A percentile compares a stretch with the other conserved stretches of the same genome.
Conservation (phyloP, 2,888 invertebrate species). For the Chironomus riparius region DNA sequence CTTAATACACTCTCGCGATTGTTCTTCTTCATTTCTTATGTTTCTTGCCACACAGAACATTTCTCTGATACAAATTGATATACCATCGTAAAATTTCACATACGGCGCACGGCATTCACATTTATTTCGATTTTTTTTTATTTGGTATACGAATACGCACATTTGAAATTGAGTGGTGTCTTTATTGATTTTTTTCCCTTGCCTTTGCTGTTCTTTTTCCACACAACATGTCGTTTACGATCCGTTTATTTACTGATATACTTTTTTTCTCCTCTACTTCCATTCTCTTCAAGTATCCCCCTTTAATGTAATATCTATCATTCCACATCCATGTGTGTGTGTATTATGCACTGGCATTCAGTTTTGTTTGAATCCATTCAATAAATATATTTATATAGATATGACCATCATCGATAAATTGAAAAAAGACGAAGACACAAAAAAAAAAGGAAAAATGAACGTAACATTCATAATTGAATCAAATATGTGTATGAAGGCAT, state of each 20-base stretch:
- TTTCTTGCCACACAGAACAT: not conserved
- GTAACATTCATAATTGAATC: constrained; percentile 18
- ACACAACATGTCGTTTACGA: not conserved
- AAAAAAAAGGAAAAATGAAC: not conserved
- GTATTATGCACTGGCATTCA: not conserved
- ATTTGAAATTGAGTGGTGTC: not conserved
- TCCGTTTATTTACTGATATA: constrained; percentile 10
- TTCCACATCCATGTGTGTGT: not conserved
- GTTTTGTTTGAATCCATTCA: too few relatives aligned
- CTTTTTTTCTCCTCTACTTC: not conserved
- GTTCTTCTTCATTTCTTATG: too few relatives aligned
- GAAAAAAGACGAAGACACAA: too few relatives aligned
- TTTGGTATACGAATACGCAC: not conserved
- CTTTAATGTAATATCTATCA: not conserved
- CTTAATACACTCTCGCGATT: too few relatives aligned
- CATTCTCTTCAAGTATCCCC: not conserved
- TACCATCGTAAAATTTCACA: not conserved
- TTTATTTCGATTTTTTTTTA: not conserved
- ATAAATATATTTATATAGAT: too few relatives aligned
- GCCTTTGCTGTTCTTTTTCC: not conserved
- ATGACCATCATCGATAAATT: too few relatives aligned
- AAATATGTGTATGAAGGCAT: not conserved
- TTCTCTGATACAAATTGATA: not conserved
- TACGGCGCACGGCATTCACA: not conserved
- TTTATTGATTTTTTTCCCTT: not conserved